A percentile compares a stretch with the other conserved stretches of the same genome.
phyloP scores from a whole-genome alignment of 53 echinoderm and acorn worm species.

The Echinarachnius parma region DNA sequence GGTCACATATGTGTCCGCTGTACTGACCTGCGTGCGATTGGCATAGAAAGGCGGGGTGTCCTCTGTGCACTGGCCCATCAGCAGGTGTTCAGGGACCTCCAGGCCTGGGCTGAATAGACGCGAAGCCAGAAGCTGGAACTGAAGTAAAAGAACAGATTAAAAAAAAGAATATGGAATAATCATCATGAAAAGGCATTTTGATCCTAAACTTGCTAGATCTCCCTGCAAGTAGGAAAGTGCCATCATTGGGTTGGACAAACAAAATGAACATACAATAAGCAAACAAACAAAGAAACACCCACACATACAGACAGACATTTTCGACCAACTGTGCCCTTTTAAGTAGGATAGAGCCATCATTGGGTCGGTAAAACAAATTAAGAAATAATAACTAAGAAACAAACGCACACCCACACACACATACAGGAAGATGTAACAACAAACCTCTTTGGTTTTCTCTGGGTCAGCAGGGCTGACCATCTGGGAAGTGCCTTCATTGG shows the following conservation, averaged over 20 bases:
- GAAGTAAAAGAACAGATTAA: not conserved
- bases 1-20: too few species aligned
- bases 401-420: too few species aligned
- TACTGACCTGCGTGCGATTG: conserved; percentile 78
- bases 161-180: not conserved
- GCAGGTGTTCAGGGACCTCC: conserved; percentile 79
- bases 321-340: conserved; percentile 76
- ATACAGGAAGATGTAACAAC: too few species aligned
- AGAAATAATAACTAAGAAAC: too few species aligned
- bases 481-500: conserved; percentile 72
- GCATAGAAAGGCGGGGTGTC: conserved; percentile 72
- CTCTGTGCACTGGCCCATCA: conserved; percentile 63
- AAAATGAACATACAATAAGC: too few species aligned
- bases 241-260: conserved; percentile 58
- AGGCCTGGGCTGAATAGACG: conserved; percentile 78
- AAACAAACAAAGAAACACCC: too few species aligned
- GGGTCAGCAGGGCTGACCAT: conserved; percentile 70
- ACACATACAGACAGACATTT: too few species aligned
- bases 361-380: too few species aligned
- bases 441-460: conserved; percentile 92
- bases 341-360: conserved; percentile 76
- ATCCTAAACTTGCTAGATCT: conserved; percentile 52
- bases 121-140: conserved; percentile 91
- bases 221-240: conserved; percentile 79
- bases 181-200: not conserved